Evolutionary conservation across 2,888 invertebrate species (phyloP), one percentile per base, ranked within the genome.

Genomic region (Rhaphigaster nebulosa): DNA sequence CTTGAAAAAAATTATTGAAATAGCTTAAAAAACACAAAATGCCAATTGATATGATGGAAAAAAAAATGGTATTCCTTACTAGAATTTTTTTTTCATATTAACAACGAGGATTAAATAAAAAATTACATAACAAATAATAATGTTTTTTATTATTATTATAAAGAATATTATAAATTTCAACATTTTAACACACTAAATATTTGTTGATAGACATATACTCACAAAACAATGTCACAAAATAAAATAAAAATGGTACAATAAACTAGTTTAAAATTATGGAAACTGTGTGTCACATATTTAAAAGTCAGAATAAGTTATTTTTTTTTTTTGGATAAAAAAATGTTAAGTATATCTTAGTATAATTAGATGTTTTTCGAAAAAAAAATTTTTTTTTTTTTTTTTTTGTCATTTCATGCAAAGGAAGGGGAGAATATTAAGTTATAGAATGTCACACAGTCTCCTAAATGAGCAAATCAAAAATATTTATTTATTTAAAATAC

Each of bases 111-210:
- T 41, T 13, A 84, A 84, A 84, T 45, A 84, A 50, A 45, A 84
- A 84, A 84, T 84, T 6, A 45, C 84, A 84, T 84, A 84, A 84
- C 84, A 84, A 84, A 84, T 84, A 84, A 84, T 84, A 84, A 84
- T 84, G 84, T 84, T 84, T 84, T 84, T 84, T 89, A 89, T 89
- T 87, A 90, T 56, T 87, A 90, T 54, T 90, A 90, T 87, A 87
- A 90, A 90, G 90, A 76, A 90, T 90, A 90, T 90, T 90, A 88
- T 88, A 88, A 90, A 87, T 88, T 90, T 90, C 87, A 90, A 90
- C 90, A 90, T 90, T 90, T 90, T 90, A 90, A 90, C 88, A 88
- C 90, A 90, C 90, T 90, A 90, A 90, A 87, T 90, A 90, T 50
- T 87, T 87, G 54, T 87, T 90, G 80, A 70, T 89, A 89, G 87